Base-by-base conservation (phyloP, 2,113 vertebrate species). In the Menidia beryllina region DNA sequence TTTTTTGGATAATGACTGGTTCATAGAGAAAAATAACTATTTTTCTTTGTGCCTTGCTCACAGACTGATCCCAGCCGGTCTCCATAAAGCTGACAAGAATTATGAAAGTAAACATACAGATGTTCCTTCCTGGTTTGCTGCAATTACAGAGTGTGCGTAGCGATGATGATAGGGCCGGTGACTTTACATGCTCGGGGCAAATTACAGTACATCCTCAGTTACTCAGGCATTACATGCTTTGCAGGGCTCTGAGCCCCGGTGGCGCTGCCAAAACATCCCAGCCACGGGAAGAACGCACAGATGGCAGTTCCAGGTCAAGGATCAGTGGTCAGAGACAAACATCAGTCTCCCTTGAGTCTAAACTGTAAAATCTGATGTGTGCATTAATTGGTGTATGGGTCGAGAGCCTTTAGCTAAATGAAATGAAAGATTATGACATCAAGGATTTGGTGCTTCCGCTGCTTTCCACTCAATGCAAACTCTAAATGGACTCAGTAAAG, bases 51-150 rank as follows among this genome's bases (percentile, higher is more conserved):
- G 36, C 53, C 67, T 70, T 0, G 1, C 61, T 75, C 34, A 2
- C n/a, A 75, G 73, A 45, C 68, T 56, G 52, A 81, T 81, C 61
- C 72, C 56, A 45, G 61, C 50, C 72, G 74, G 54, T 76, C 72
- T 49, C 45, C 65, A 82, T 41, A 85, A 89, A 86, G 48, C 59
- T 41, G 25, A 64, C 65, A 61, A 73, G 69, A 90, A 86, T 83
- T 91, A 88, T 91, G 80, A 91, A 89, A 89, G 86, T 88, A 86
- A 84, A 75, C 75, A 84, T 83, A 82, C 90, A 93, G 91, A 83
- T 93, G 92, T 92, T 92, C 83, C 87, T 90, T 91, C 83, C 86
- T 89, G 79, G 78, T 87, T 63, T 1, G 69, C 57, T 55, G 65
- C 84, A 87, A 93, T 93, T 91, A 93, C 89, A 93, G 92, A 87